Percentiles rank a stretch among this genome's conserved stretches.
These are phyloP conservation scores for Anarrhichthys ocellatus DNA, from an alignment of 2,113 vertebrate genomes.

Conservation along the genomic window DNA sequence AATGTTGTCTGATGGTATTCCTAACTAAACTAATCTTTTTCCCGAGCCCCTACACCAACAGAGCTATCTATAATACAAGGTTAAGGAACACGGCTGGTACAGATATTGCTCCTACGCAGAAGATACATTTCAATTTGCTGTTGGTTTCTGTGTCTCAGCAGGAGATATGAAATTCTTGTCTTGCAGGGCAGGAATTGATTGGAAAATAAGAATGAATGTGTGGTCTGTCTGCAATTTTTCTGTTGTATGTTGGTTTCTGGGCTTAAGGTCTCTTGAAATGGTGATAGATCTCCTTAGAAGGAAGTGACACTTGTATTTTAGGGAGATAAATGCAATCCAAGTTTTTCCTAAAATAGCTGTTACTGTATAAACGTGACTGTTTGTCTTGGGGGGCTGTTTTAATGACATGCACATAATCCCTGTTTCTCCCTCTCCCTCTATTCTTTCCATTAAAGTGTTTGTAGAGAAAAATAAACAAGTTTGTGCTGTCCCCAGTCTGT, in stretches of 20 bases:
- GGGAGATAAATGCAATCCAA: slow-evolving; percentile 69
- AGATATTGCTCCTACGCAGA: slow-evolving; percentile 77
- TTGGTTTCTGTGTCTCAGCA: slow-evolving; percentile 78
- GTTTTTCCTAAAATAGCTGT: slow-evolving; percentile 74
- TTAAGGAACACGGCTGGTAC: slow-evolving; percentile 71
- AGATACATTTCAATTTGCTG: slow-evolving; percentile 83
- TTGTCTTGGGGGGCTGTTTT: slow-evolving; percentile 75
- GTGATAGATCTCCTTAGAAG: slow-evolving; percentile 69
- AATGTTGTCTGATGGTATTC: slow-evolving; percentile 45
- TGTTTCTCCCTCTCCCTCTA: slow-evolving; percentile 38
- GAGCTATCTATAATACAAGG: slow-evolving; percentile 71
- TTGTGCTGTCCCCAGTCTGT: slow-evolving; percentile 50
- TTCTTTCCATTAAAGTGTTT: slow-evolving; percentile 69
- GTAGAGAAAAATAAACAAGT: slow-evolving; percentile 68
- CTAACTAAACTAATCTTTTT: slow-evolving; percentile 47
- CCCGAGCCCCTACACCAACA: slow-evolving; percentile 42
- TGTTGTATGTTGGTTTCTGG: slow-evolving; percentile 56
- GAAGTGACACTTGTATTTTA: slow-evolving; percentile 67
- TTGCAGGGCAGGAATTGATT: slow-evolving; percentile 77
- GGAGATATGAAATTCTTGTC: slow-evolving; percentile 80
- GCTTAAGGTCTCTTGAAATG: slow-evolving; percentile 57
- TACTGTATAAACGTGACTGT: slow-evolving; percentile 71
- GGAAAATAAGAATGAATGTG: slow-evolving; percentile 78
- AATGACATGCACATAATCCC: slow-evolving; percentile 78
- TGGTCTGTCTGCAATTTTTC: slow-evolving; percentile 58